A percentile compares a stretch with the other conserved stretches of the same genome.
phyloP scores from a whole-genome alignment of 2,888 invertebrate genomes.

The Melanostoma mellinum region DNA sequence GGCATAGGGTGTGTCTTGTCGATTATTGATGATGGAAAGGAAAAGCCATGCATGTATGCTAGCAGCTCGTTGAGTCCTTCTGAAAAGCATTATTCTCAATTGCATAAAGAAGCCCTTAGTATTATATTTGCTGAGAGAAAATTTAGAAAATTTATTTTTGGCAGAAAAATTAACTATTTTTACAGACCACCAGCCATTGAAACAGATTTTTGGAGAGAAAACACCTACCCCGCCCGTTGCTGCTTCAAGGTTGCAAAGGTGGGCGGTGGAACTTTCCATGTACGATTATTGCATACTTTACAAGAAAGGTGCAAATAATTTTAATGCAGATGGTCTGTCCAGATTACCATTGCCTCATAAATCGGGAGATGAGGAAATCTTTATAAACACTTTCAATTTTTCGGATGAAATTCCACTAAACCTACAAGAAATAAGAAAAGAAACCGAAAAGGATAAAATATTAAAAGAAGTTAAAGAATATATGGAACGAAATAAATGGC shows the following conservation, averaged over 20 bases:
- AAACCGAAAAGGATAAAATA: neutral
- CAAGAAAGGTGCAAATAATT: neutral
- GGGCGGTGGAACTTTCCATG: no score
- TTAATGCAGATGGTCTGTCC: constrained; percentile 6
- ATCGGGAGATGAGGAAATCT: constrained; percentile 6
- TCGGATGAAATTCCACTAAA: constrained; percentile 2
- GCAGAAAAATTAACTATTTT: no score
- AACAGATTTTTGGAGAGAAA: constrained; percentile 17
- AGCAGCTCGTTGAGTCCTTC: no score
- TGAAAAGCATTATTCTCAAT: no score
- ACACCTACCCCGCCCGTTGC: constrained; percentile 9
- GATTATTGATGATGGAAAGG: constrained; percentile 7
- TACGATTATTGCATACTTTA: no score
- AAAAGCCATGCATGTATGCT: constrained; percentile 2
- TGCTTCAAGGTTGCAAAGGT: constrained; percentile 1
- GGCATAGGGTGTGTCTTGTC: constrained; percentile 11
- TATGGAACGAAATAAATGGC: neutral
- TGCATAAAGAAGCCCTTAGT: no score
- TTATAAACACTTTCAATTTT: constrained; percentile 1
- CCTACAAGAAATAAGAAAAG: constrained; percentile 1
- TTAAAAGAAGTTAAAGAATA: neutral
- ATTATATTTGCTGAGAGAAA: no score
- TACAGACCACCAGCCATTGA: neutral
- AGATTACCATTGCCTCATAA: constrained; percentile 7
- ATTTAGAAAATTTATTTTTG: no score